A percentile compares a stretch with the other conserved stretches of the same genome.
Conservation (phyloP, 2,888 invertebrate species). For the Tillus elongatus region DNA sequence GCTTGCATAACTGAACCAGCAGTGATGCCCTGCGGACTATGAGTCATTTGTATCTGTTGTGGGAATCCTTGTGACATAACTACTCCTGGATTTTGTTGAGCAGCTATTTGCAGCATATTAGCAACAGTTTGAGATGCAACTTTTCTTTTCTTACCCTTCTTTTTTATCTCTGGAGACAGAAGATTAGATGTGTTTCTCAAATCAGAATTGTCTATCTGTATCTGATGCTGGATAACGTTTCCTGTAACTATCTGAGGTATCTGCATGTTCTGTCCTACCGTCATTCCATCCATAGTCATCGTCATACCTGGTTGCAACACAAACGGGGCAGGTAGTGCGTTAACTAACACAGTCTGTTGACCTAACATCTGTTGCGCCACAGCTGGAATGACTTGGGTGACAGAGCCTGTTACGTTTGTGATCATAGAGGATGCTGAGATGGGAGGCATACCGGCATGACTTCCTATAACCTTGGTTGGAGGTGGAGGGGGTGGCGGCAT, state of each 20-base stretch:
- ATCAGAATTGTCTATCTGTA: conserved; percentile 49
- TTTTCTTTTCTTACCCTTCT: conserved; percentile 63
- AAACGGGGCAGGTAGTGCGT: conserved; percentile 68
- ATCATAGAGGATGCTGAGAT: conserved; percentile 53
- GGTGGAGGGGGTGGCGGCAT: conserved; percentile 55
- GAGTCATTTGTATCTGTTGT: conserved; percentile 62
- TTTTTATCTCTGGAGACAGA: conserved; percentile 61
- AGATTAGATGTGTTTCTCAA: conserved; percentile 39
- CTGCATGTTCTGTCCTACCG: conserved; percentile 54
- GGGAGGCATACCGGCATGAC: conserved; percentile 47
- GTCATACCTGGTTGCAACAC: conserved; percentile 66
- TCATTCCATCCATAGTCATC: conserved; percentile 60
- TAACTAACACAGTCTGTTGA: conserved; percentile 71
- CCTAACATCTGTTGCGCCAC: conserved; percentile 60
- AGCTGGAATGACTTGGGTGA: conserved; percentile 46
- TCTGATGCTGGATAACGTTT: conserved; percentile 52
- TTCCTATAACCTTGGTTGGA: conserved; percentile 30
- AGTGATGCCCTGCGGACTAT: conserved; percentile 57
- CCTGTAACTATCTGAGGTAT: conserved; percentile 61
- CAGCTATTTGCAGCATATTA: conserved; percentile 60
- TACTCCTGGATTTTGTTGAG: conserved; percentile 55
- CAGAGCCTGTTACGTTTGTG: conserved; percentile 56
- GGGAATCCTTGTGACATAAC: conserved; percentile 55
- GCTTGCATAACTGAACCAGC: conserved; percentile 66
- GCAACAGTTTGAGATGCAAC: conserved; percentile 58